Conservation (phyloP, 1,140 invertebrate genomes). For the Akabosia matsudoensis region DNA sequence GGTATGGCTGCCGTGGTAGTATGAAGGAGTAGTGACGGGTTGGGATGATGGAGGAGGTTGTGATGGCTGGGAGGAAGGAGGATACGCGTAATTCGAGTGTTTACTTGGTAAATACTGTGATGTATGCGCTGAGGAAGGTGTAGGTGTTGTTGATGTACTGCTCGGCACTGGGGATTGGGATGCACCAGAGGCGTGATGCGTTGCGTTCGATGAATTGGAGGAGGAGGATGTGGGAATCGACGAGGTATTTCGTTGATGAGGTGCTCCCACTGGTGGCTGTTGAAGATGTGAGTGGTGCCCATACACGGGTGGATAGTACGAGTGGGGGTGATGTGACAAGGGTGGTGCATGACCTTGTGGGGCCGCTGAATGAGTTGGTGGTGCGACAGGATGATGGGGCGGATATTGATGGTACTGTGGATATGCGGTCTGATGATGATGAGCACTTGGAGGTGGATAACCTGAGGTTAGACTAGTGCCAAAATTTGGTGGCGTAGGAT, state of each 20-base stretch:
- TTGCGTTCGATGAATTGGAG: neutral
- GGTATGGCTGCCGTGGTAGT: neutral
- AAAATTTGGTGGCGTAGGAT: slow-evolving; percentile 31
- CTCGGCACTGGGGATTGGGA: neutral
- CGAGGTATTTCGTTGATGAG: slow-evolving; percentile 3
- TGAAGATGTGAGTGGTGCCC: slow-evolving; percentile 26
- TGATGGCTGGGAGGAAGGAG: neutral
- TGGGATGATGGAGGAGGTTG: neutral
- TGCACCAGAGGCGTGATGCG: neutral
- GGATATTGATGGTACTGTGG: slow-evolving; percentile 31
- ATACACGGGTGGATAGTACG: slow-evolving; percentile 29
- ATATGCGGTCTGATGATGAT: slow-evolving; percentile 8
- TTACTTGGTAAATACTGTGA: slow-evolving; percentile 9
- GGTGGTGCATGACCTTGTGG: slow-evolving; percentile 29
- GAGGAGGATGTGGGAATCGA: neutral
- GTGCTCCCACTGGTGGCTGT: neutral
- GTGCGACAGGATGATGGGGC: slow-evolving; percentile 27
- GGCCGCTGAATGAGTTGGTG: neutral
- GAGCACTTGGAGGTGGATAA: slow-evolving; percentile 27
- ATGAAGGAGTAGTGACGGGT: neutral
- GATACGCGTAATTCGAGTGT: neutral
- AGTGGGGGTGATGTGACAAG: slow-evolving; percentile 7
- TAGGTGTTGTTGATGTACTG: neutral
- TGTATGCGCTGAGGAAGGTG: neutral
- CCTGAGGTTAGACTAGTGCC: slow-evolving; percentile 17